Evolutionary conservation across 1,140 invertebrate genomes (phyloP), one percentile per base, ranked within the genome.

Genomic region (Drosophila kikkawai): DNA sequence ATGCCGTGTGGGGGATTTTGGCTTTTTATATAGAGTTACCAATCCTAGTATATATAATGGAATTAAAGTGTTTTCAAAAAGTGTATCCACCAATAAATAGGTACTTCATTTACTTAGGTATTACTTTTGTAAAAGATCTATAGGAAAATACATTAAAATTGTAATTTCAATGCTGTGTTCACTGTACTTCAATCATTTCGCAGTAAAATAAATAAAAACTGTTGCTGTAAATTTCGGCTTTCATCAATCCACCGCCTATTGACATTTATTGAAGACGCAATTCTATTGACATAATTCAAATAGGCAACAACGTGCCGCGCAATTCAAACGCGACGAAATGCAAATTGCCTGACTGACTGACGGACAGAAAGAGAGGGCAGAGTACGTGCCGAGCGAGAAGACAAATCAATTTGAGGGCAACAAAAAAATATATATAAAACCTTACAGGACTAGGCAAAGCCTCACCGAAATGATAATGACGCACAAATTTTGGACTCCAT

Each of bases 261-360:
- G 78, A 90, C 82, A 77, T 84, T 90, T 88, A 90, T 88, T 88
- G 85, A 81, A 78, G 75, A 60, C 67, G 73, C 84, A 58, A 88
- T 87, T 84, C 77, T 80, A 90, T 88, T 88, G 84, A 90, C 85
- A 84, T 79, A 88, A 86, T 87, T 86, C 82, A 79, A 82, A 88
- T 81, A 90, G 85, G 81, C 80, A 79, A 78, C 81, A 88, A 88
- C 84, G 84, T 88, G 84, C 80, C 81, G 66, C 63, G 84, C 84
- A 90, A 90, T 84, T 90, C 75, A 84, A 87, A 84, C 66, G 74
- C 84, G 78, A 57, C 69, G 83, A 87, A 90, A 90, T 88, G 85
- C 71, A 88, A 88, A 88, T 88, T 90, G 84, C 73, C 82, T 55
- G 41, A 53, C 44, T 26, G 45, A 50, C 44, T 32, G 48, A 26